Conservation (phyloP, 2,113 vertebrate species). For the Blennius ocellaris region DNA sequence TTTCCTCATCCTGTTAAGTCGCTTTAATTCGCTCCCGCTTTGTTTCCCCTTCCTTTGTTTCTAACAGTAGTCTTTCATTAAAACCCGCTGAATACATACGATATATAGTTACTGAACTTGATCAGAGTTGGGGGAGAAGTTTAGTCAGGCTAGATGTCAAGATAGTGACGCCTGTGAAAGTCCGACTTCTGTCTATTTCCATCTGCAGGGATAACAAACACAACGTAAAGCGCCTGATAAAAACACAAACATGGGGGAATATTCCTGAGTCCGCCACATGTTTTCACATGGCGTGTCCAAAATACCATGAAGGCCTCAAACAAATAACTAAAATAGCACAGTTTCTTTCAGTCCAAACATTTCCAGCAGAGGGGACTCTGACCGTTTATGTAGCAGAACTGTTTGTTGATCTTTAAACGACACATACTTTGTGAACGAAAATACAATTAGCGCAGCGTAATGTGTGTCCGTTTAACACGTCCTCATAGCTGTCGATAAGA, state of each 20-base stretch:
- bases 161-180: conserved; percentile 57
- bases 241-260: conserved; percentile 70
- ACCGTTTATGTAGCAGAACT: conserved; percentile 19
- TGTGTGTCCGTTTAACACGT: neutral
- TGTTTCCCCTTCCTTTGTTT: conserved; percentile 32
- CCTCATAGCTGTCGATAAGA: neutral
- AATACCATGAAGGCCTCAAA: conserved; percentile 62
- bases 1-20: conserved; percentile 54
- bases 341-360: conserved; percentile 65
- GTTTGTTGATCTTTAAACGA: conserved; percentile 26
- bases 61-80: conserved; percentile 50
- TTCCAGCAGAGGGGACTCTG: conserved; percentile 30
- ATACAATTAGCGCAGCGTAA: neutral
- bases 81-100: conserved; percentile 39
- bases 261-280: conserved; percentile 56
- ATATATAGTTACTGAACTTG: conserved; percentile 19
- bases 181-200: conserved; percentile 68
- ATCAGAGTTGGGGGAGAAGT: conserved; percentile 1
- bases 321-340: conserved; percentile 71
- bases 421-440: conserved; percentile 8
- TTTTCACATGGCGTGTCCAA: conserved; percentile 72
- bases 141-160: conserved; percentile 21
- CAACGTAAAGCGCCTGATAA: conserved; percentile 52
- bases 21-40: conserved; percentile 38
- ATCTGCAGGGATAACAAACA: conserved; percentile 76